Evolutionary conservation across 1,140 invertebrate species (phyloP).

Genomic region (Periplaneta americana): DNA sequence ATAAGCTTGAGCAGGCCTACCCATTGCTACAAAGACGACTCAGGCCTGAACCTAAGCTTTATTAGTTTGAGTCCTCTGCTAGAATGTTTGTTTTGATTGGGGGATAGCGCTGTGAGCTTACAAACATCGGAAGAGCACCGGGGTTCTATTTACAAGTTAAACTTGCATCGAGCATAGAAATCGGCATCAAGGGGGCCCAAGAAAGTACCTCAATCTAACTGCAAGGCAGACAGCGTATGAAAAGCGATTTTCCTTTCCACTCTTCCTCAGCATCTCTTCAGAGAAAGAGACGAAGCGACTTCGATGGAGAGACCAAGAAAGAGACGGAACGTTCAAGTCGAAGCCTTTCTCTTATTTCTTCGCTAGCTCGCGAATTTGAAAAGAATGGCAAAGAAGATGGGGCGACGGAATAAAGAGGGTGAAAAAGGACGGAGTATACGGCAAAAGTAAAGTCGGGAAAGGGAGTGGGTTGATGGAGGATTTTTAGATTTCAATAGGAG

Average conservation of each 20-base stretch:
- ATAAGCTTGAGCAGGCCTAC: too few species aligned
- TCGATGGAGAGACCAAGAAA: background rate
- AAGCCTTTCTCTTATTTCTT: background rate
- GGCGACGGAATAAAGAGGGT: too few species aligned
- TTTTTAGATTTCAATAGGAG: background rate
- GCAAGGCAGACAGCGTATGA: background rate
- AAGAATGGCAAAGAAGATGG: background rate
- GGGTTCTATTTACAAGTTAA: background rate
- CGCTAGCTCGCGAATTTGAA: background rate
- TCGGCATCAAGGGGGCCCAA: background rate
- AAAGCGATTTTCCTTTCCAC: background rate
- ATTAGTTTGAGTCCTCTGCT: background rate
- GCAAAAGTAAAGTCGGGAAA: too few species aligned
- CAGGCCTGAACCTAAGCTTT: background rate
- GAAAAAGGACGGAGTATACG: too few species aligned
- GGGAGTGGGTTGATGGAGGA: too few species aligned
- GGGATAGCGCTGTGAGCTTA: background rate
- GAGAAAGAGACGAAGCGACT: background rate
- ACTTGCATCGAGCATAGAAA: background rate
- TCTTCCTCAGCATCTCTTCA: background rate
- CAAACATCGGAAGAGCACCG: background rate
- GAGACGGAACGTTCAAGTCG: background rate
- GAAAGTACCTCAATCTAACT: background rate
- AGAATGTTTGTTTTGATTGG: background rate
- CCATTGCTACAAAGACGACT: too few species aligned